phyloP scores from a whole-genome alignment of 2,888 invertebrate species.

The Magallana nippona region DNA sequence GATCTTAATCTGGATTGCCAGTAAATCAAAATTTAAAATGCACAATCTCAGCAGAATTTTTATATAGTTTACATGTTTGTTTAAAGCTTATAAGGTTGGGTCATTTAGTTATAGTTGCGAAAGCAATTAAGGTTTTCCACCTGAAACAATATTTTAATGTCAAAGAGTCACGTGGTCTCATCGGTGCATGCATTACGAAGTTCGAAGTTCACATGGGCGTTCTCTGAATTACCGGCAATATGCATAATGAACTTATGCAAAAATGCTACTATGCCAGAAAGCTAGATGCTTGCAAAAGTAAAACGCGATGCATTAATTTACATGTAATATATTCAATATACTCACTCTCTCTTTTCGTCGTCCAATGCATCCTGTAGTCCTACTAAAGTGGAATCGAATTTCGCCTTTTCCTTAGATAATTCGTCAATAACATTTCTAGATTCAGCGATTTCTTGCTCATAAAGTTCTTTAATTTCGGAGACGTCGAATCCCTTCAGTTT shows the following conservation, averaged over 20 bases:
- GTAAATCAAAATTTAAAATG: constrained; percentile 2
- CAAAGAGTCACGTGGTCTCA: background rate
- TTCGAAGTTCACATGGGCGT: constrained; percentile 20
- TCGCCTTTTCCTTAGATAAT: constrained; percentile 80
- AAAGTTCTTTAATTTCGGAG: constrained; percentile 78
- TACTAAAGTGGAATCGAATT: constrained; percentile 75
- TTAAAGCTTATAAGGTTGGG: constrained; percentile 12
- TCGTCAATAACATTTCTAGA: constrained; percentile 80
- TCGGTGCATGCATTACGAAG: background rate
- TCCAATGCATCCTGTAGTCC: constrained; percentile 80
- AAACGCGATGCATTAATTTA: background rate
- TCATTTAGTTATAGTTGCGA: background rate
- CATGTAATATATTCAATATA: constrained; percentile 29
- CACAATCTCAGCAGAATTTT: constrained; percentile 6
- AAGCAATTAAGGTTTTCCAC: background rate
- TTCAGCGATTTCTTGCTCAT: constrained; percentile 80
- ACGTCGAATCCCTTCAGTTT: constrained; percentile 72
- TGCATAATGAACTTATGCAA: constrained; percentile 13
- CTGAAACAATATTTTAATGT: constrained; percentile 6
- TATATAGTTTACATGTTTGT: background rate
- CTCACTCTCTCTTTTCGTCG: constrained; percentile 66
- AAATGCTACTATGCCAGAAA: background rate
- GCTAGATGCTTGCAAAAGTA: background rate
- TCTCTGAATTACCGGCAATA: constrained; percentile 1
- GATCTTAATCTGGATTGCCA: background rate